phyloP scores from a whole-genome alignment of 2,888 invertebrate genomes.

The Callinectes sapidus region DNA sequence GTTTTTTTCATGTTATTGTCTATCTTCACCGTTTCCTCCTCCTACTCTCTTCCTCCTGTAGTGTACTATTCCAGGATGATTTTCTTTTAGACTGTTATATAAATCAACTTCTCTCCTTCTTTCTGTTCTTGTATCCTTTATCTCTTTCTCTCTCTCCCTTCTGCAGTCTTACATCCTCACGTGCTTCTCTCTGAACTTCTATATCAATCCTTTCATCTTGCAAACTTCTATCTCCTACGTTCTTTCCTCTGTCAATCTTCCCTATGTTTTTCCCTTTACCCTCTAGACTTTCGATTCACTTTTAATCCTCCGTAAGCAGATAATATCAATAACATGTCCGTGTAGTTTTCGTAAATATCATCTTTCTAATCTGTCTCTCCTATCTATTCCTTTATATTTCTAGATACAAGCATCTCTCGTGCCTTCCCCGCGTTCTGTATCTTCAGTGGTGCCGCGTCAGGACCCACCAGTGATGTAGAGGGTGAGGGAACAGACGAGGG shows the following conservation, averaged over 20 bases:
- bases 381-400: neutral
- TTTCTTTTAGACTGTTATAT: no score
- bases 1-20: neutral
- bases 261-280: neutral
- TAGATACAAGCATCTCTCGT: no score
- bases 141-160: neutral
- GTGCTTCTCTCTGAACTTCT: neutral
- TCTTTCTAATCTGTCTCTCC: neutral
- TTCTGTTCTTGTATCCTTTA: neutral
- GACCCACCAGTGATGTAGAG: constrained; percentile 69
- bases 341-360: no score
- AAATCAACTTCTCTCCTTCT: neutral
- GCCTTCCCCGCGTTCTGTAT: neutral
- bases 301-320: neutral
- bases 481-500: constrained; percentile 58
- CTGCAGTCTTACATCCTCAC: neutral
- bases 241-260: neutral
- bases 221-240: neutral
- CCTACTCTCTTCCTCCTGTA: neutral
- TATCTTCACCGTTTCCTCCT: neutral
- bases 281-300: neutral
- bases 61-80: no score
- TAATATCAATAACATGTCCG: no score
- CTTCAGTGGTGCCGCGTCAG: neutral
- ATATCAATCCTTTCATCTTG: neutral